These are phyloP conservation scores for Xiphophorus birchmanni DNA, from an alignment of 2,797 vertebrate genomes.

Conservation along the genomic window DNA sequence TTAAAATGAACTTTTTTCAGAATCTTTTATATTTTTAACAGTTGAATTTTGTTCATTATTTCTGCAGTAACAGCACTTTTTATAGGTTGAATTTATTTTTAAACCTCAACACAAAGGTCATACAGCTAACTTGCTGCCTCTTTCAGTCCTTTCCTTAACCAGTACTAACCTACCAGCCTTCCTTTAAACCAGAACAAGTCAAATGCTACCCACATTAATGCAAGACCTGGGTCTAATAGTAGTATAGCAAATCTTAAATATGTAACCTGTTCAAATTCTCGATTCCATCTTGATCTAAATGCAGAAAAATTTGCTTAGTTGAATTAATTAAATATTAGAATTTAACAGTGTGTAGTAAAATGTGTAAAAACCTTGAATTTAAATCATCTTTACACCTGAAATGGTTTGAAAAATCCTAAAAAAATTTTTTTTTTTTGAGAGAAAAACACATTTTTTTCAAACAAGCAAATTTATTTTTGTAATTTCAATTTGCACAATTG, in stretches of 20 bases:
- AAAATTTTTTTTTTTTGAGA: background rate
- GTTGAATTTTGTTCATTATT: constrained; percentile 2
- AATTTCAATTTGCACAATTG: too few relatives aligned
- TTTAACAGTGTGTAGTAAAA: background rate
- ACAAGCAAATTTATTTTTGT: background rate
- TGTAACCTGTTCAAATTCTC: background rate
- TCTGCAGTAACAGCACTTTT: background rate
- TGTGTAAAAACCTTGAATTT: background rate
- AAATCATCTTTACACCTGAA: background rate
- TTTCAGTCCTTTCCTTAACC: constrained; percentile 54
- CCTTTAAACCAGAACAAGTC: constrained; percentile 34
- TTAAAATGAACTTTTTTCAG: background rate
- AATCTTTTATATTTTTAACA: background rate
- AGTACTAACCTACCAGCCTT: constrained; percentile 65
- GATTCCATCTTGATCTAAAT: background rate
- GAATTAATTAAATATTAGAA: background rate
- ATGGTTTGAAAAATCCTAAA: background rate
- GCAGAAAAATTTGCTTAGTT: background rate
- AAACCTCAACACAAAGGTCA: constrained; percentile 33
- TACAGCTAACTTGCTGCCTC: constrained; percentile 51
- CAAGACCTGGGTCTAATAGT: constrained; percentile 59
- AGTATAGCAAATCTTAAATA: background rate
- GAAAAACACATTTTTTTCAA: background rate
- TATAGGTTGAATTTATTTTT: background rate
- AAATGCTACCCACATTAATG: constrained; percentile 11